Base-by-base conservation (phyloP, 2,888 invertebrate species). In the Monopis laevigella region DNA sequence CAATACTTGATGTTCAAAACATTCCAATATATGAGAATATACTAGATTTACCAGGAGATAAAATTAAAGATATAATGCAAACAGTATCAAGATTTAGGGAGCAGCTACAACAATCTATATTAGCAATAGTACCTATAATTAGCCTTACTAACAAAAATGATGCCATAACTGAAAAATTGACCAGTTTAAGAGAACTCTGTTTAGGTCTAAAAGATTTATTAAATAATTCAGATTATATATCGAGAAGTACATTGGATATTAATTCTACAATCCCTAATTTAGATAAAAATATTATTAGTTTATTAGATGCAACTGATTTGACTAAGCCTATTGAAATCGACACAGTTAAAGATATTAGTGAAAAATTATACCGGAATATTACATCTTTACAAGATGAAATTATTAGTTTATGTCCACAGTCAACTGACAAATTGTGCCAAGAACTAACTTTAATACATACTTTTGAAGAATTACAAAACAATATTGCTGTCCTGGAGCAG, bases 11-110 rank as follows among this genome's bases (percentile, higher is more conserved):
- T 48, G 51, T 53, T 43, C 60, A 51, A 52, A 67, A 73, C 62
- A 70, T 75, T 66, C 67, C 70, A 63, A 53, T 68, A 51, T 71
- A 62, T 50, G 70, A 73, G 62, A 58, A 65, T 55, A 58, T 68
- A 49, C 51, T 68, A 58, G 66, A 71, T 52, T 56, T 69, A 47
- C 58, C 71, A 16, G 50, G 61, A 47, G 69, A 70, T 49, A 63
- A 55, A 55, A 51, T 69, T 60, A 55, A 65, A 59, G 59, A 59
- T 51, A 58, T 71, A 42, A 52, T 67, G 27, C 54, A 65, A 54
- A 62, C 47, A 27, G 57, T 78, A 46, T 51, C 55, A 46, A 59
- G 65, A 43, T 67, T 77, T 43, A 74, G 70, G 51, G 52, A 60
- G 36, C 56, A 67, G 45, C 59, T 78, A 54, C 54, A 58, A 45